Conservation (phyloP, 30 jellyfish, hydroid and myxozoan species). For the Aurelia aurita region DNA sequence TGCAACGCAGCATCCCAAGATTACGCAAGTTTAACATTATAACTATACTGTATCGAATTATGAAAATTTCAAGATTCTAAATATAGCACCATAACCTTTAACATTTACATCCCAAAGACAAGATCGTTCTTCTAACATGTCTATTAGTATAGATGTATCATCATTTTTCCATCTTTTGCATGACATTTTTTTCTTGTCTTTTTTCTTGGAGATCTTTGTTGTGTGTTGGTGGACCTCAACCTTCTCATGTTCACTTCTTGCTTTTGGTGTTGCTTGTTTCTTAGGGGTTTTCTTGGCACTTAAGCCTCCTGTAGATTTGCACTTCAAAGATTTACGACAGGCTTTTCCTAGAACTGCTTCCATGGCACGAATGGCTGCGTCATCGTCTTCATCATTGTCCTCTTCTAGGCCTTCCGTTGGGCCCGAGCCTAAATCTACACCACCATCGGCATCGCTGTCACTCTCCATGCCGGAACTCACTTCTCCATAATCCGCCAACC, state of each 20-base stretch:
- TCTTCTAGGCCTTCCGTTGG: neutral
- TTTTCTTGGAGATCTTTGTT: too few relatives aligned
- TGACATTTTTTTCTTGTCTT: too few relatives aligned
- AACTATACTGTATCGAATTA: too few relatives aligned
- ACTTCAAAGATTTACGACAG: neutral
- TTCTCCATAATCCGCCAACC: too few relatives aligned
- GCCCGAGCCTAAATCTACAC: too few relatives aligned
- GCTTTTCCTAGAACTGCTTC: neutral
- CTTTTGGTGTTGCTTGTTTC: neutral
- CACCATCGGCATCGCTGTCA: too few relatives aligned
- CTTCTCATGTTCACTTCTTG: neutral
- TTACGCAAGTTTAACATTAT: too few relatives aligned
- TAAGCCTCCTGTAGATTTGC: neutral
- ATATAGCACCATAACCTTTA: neutral
- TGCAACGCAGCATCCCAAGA: too few relatives aligned
- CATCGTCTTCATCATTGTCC: neutral
- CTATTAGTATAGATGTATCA: neutral
- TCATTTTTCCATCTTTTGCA: neutral
- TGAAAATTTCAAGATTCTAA: too few relatives aligned
- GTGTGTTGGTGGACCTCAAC: neutral
- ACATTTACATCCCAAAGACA: slow-evolving; percentile 9
- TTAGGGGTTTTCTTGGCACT: neutral
- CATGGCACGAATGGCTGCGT: slow-evolving; percentile 1
- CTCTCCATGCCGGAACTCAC: too few relatives aligned
- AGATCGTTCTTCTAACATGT: slow-evolving; percentile 6